These are phyloP conservation scores for Patagioenas fasciata DNA, from an alignment of 2,113 vertebrate genomes.

Conservation along the genomic window DNA sequence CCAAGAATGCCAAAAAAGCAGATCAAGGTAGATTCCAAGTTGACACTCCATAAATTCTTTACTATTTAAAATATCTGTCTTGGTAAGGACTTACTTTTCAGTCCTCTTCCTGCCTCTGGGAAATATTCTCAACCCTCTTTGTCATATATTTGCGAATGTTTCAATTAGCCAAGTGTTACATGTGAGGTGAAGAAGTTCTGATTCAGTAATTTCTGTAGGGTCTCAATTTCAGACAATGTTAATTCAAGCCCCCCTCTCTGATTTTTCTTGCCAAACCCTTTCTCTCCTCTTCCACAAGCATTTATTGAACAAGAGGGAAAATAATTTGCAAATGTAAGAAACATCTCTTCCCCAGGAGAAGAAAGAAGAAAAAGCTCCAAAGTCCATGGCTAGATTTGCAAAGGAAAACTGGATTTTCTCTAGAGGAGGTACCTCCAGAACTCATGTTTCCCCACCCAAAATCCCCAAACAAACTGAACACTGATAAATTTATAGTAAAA, in stretches of 20 bases:
- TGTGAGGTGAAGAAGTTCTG: neutral
- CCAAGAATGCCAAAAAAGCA: neutral
- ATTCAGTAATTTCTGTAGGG: neutral
- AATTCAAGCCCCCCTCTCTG: neutral
- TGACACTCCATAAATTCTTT: neutral
- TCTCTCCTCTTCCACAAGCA: neutral
- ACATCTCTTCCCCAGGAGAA: neutral
- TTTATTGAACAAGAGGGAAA: neutral
- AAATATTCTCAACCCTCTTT: neutral
- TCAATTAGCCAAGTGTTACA: neutral
- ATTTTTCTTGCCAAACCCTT: neutral
- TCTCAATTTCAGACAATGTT: neutral
- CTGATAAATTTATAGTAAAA: neutral
- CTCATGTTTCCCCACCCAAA: neutral
- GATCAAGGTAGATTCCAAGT: neutral
- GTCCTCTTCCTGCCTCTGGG: neutral
- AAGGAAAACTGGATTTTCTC: neutral
- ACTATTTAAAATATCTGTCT: neutral
- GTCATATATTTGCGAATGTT: accelerated
- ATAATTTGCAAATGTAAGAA: neutral
- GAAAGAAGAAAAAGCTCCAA: neutral
- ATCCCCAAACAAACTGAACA: neutral
- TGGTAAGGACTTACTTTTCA: neutral
- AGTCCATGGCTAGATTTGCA: neutral
- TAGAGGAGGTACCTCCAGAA: neutral